These are phyloP conservation scores for Parauchenoglanis ngamensis DNA, from an alignment of 2,797 vertebrate species.

Conservation along the genomic window DNA sequence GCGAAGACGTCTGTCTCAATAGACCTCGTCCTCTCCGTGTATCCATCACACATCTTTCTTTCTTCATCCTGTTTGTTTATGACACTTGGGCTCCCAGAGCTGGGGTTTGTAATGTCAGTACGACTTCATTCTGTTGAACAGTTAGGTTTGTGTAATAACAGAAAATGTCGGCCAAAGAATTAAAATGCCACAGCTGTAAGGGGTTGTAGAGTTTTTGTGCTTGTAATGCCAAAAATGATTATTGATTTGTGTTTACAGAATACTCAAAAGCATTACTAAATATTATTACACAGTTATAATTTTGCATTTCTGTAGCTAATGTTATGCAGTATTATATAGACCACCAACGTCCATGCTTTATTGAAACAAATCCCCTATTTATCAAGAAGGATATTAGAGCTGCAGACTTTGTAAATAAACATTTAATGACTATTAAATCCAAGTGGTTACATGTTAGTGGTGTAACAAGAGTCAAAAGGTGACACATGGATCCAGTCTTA, in stretches of 20 bases:
- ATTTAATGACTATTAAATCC: background rate
- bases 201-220: background rate
- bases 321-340: background rate
- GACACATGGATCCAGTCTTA: background rate
- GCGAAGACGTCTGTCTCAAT: background rate
- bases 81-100: background rate
- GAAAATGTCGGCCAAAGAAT: background rate
- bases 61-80: constrained; percentile 17
- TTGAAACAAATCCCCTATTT: background rate
- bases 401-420: background rate
- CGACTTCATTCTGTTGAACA: background rate
- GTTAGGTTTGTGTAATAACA: background rate
- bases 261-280: background rate
- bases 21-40: background rate
- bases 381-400: background rate
- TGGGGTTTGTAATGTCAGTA: background rate
- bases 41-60: background rate
- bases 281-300: background rate
- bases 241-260: background rate
- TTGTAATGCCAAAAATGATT: background rate
- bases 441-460: background rate
- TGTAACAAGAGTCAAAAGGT: background rate
- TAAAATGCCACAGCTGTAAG: background rate
- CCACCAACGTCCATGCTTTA: background rate
- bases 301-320: background rate